Evolutionary conservation across 2,797 vertebrate genomes (phyloP), one percentile per base, ranked within the genome.

Genomic region (Poecilia wingei): DNA sequence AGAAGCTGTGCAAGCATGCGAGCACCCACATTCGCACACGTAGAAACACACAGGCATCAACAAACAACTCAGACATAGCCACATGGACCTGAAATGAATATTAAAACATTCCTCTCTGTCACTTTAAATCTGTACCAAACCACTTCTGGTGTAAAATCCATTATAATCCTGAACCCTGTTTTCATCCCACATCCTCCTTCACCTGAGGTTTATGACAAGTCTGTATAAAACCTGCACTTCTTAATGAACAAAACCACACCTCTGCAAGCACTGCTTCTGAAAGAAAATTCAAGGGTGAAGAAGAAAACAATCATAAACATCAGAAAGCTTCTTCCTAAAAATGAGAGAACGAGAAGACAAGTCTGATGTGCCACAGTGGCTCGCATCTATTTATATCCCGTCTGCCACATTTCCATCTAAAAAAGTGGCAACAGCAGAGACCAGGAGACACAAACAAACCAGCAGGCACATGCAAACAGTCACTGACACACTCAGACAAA

Each of bases 361-460:
- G 79, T 79, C 78, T 87, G 73, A 84, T 88, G 75, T 71, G 74
- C 53, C 72, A 74, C 80, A 51, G 64, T 66, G 72, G 55, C 86
- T 79, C 41, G 12, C 3, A 28, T 72, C 87, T 92, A 92, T 93
- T 93, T 94, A 91, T 87, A 94, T 87, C 86, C 85, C 22, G 87
- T 91, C 92, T 93, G 88, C 82, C 89, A 93, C 88, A 92, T 91
- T 92, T 92, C 41, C 43, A 93, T 93, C 45, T 80, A 80, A 86
- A 85, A 80, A 72, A 87, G 61, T 79, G 88, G 75, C 82, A 84
- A 79, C 81, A 85, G 79, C 74, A 36, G 79, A 49, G 57, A 79
- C 78, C 64, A 36, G 77, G 49, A 89, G 55, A 88, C 74, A 77
- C 45, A 82, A 75, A 86, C 82, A 79, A 79, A 89, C 79, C 69